These are phyloP conservation scores for Phalacrocorax carbo DNA, from an alignment of 2,113 vertebrate species.

Conservation along the genomic window DNA sequence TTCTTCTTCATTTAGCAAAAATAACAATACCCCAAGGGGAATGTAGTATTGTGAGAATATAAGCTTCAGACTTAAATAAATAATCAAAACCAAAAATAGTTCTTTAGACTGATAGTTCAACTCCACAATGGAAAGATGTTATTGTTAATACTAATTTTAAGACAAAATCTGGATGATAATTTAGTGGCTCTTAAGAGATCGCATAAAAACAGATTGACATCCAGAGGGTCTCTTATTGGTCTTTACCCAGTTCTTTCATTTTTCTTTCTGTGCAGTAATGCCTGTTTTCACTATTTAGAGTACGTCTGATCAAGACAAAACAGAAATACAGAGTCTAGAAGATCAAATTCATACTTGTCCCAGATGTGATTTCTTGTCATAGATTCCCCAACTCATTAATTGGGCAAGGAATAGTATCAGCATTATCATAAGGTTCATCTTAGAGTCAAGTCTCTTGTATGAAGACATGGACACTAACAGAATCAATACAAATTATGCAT, in stretches of 20 bases:
- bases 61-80: slow-evolving; percentile 48
- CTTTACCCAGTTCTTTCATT: neutral
- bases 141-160: neutral
- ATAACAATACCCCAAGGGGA: slow-evolving; percentile 59
- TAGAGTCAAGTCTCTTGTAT: neutral
- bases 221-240: neutral
- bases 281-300: neutral
- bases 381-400: neutral
- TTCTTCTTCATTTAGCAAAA: slow-evolving; percentile 68
- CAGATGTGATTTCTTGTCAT: neutral
- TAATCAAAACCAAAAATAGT: slow-evolving; percentile 15
- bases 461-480: neutral
- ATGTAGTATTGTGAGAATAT: neutral
- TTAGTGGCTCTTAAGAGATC: neutral
- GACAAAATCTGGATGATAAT: neutral
- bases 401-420: neutral
- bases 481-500: neutral
- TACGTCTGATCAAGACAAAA: neutral
- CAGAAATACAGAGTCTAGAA: neutral
- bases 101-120: neutral
- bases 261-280: neutral
- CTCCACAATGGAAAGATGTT: neutral
- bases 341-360: neutral
- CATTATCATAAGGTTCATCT: neutral
- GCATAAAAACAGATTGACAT: neutral